Conservation (phyloP, 1,140 invertebrate genomes). For the Heliconius nattereri region DNA sequence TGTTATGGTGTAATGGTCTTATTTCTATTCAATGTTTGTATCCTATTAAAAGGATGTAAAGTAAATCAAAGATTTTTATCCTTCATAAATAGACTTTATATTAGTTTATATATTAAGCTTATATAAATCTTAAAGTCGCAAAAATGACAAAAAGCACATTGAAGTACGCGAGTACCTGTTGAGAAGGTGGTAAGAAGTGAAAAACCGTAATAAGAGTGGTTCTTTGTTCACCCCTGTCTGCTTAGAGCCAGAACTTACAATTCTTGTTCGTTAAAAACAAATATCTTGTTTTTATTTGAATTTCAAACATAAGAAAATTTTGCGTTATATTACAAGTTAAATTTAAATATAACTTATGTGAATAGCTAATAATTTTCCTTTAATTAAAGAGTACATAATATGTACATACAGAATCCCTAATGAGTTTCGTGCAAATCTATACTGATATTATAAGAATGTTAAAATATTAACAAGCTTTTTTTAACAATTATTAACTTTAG, state of each 20-base stretch:
- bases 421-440: too few species aligned
- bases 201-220: background rate
- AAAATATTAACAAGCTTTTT: too few species aligned
- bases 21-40: background rate
- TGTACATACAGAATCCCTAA: too few species aligned
- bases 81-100: too few species aligned
- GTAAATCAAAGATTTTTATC: too few species aligned
- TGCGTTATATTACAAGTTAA: too few species aligned
- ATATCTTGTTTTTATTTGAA: background rate
- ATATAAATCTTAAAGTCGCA: background rate
- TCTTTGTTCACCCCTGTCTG: background rate
- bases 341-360: too few species aligned
- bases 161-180: background rate
- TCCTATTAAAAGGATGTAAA: background rate
- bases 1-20: background rate
- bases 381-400: too few species aligned
- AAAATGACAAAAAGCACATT: background rate
- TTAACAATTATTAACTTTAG: too few species aligned
- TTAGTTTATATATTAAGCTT: too few species aligned
- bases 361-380: too few species aligned
- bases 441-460: too few species aligned
- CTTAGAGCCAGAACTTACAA: background rate
- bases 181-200: background rate
- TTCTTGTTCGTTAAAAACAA: background rate
- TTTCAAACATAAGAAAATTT: background rate